These are phyloP conservation scores for Pyrgilauda ruficollis DNA, from an alignment of 2,113 vertebrate genomes.

Conservation along the genomic window DNA sequence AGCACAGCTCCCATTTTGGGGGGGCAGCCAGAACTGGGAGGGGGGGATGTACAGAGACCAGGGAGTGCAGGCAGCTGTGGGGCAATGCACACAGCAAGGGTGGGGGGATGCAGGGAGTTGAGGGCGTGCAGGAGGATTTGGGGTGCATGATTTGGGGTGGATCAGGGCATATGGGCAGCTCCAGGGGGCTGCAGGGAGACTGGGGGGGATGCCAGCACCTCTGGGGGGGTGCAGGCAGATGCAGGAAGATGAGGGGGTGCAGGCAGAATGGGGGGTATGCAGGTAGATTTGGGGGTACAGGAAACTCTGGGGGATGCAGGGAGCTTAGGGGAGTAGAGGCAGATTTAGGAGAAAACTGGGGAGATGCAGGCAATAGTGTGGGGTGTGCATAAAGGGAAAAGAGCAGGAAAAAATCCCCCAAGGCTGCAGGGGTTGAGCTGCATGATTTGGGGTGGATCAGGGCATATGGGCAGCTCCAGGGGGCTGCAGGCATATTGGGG, in stretches of 20 bases:
- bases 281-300: neutral
- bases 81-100: neutral
- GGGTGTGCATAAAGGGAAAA: fast-evolving
- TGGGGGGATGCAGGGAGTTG: neutral
- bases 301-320: neutral
- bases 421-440: neutral
- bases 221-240: too few species aligned
- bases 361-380: fast-evolving
- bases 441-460: too few species aligned
- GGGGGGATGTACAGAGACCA: neutral
- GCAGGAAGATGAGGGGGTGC: too few species aligned
- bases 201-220: too few species aligned
- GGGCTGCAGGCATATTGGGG: too few species aligned
- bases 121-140: neutral
- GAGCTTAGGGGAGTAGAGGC: too few species aligned
- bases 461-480: too few species aligned
- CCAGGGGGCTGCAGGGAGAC: neutral
- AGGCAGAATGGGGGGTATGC: neutral
- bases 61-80: neutral
- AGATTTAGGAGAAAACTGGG: neutral
- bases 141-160: neutral
- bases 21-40: neutral
- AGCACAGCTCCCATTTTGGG: neutral
- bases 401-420: too few species aligned
- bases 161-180: neutral